Base-by-base conservation (phyloP, 2,888 invertebrate species). In the Tubulanus polymorphus region DNA sequence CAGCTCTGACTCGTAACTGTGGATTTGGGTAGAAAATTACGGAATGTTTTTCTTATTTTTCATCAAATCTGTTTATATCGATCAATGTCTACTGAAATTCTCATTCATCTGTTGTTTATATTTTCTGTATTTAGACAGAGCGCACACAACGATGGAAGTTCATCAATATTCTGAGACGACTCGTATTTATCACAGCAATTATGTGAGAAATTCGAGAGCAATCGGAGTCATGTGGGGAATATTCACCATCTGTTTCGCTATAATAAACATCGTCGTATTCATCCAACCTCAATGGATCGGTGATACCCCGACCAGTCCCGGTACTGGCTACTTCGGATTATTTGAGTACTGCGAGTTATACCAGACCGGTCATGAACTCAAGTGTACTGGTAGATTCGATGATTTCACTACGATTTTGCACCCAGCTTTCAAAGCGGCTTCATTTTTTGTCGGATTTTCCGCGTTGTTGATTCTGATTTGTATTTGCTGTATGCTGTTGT, bases 141-240 rank as follows among this genome's bases (percentile, higher is more conserved):
- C n/a, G n/a, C n/a, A n/a, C n/a, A n/a, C 41, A 15, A 41, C 41
- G 18, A 20, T 41, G 23, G 41, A 41, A 41, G 41, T 23, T 20
- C 18, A 20, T 3, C 41, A 41, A 23, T 41, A 41, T 41, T 41
- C 41, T 8, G 41, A 41, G 23, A 41, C 41, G 6, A 41, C 41
- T 5, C 18, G 23, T 20, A 41, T 41, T 3, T 41, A 71, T 48
- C 72, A 76, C 62, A 66, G 64, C 23, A 72, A 72, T 51, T 81
- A 81, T 62, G 71, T 75, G 3, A 62, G 80, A 32, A 80, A 82
- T 69, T 79, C 80, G 48, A 67, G 80, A 55, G 95, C 95, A 50
- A 92, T 97, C 63, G 94, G 93, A 51, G 94, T 96, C 59, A 84
- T 96, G 66, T 97, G 97, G 97, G 95, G 91, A 61, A 91, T 97